These are phyloP conservation scores for Phengaris alcon DNA, from an alignment of 2,888 invertebrate species.

Conservation along the genomic window DNA sequence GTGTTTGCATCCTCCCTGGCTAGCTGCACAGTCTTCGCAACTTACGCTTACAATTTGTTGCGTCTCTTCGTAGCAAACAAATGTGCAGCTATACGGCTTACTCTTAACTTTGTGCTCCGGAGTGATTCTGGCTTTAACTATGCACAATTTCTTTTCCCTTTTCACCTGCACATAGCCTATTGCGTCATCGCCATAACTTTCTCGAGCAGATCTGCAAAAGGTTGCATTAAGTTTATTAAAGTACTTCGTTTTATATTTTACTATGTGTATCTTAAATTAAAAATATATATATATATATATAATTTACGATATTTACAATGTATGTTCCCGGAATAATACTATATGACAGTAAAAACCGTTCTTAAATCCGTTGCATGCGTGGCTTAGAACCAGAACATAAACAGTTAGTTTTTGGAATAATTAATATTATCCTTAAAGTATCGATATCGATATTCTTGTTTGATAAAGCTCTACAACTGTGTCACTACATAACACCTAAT, in stretches of 20 bases:
- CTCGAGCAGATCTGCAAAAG: conserved; percentile 34
- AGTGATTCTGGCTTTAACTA: conserved; percentile 39
- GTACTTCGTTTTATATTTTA: not conserved
- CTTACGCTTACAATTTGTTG: not conserved
- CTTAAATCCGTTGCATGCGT: not conserved
- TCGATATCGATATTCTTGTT: too few relatives aligned
- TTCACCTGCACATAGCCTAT: conserved; percentile 40
- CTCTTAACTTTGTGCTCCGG: conserved; percentile 31
- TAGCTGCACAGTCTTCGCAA: conserved; percentile 22
- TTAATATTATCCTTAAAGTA: too few relatives aligned
- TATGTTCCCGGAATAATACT: too few relatives aligned
- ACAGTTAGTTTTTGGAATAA: not conserved
- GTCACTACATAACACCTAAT: too few relatives aligned
- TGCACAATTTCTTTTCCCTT: conserved; percentile 37
- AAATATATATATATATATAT: not conserved
- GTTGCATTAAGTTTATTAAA: conserved; percentile 1
- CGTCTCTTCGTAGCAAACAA: not conserved
- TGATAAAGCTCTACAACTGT: too few relatives aligned
- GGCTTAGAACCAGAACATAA: not conserved
- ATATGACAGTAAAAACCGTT: not conserved
- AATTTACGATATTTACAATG: too few relatives aligned
- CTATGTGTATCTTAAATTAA: not conserved
- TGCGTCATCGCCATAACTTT: conserved; percentile 37
- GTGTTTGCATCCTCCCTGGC: conserved; percentile 7
- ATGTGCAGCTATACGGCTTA: not conserved